Evolutionary conservation across 53 echinoderm and acorn worm species (phyloP).

Genomic region (Astropecten irregularis): DNA sequence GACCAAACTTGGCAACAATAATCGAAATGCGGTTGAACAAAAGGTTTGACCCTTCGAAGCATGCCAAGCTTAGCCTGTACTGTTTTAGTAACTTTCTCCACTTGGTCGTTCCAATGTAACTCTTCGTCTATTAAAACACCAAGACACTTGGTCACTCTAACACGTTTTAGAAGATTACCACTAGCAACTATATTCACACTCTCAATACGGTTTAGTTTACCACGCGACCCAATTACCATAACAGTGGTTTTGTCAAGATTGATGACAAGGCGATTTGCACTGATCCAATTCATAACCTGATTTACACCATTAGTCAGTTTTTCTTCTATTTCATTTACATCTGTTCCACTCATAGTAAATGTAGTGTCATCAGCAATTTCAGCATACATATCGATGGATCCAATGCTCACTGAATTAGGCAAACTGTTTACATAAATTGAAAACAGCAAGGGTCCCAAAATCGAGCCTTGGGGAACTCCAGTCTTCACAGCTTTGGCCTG

Average conservation of each 20-base stretch:
- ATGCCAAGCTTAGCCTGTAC: no score
- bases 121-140: not conserved
- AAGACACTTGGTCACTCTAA: not conserved
- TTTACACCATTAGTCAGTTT: not conserved
- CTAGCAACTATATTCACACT: not conserved
- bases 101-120: no score
- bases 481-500: not conserved
- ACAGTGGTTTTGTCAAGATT: not conserved
- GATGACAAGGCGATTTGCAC: not conserved
- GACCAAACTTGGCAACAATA: no score
- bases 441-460: no score
- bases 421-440: constrained; percentile 14
- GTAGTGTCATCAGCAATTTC: constrained; percentile 33
- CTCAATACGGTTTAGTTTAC: not conserved
- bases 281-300: not conserved
- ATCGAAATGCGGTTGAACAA: no score
- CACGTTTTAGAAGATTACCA: not conserved
- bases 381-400: constrained; percentile 1
- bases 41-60: no score
- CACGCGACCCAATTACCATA: not conserved
- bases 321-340: not conserved
- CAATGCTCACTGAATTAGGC: not conserved
- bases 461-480: constrained; percentile 34
- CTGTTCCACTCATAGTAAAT: not conserved
- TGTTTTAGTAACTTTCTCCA: no score